A percentile compares a stretch with the other conserved stretches of the same genome.
Conservation (phyloP, 2,797 vertebrate species). For the Girardinus metallicus region DNA sequence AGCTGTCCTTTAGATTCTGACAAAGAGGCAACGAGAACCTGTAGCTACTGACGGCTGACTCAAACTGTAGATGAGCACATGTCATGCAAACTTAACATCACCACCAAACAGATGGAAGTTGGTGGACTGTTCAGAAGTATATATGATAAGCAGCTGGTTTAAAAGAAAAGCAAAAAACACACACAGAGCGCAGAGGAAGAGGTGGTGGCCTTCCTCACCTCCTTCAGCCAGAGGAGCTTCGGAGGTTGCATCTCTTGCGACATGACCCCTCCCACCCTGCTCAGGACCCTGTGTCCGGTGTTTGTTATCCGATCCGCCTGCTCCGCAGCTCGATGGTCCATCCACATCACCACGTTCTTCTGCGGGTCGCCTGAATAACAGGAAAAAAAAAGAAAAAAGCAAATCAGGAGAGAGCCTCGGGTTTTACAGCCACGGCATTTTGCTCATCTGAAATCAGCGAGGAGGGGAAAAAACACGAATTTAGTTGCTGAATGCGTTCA, state of each 20-base stretch:
- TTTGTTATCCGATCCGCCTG: slow-evolving; percentile 89
- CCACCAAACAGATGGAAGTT: background rate
- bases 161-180: slow-evolving; percentile 21
- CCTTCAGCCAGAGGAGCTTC: slow-evolving; percentile 96
- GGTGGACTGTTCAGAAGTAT: background rate
- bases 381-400: background rate
- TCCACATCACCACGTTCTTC: slow-evolving; percentile 95
- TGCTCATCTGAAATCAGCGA: background rate
- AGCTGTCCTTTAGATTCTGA: slow-evolving; percentile 81
- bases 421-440: background rate
- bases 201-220: slow-evolving; percentile 77
- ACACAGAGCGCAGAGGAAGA: slow-evolving; percentile 4
- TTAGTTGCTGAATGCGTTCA: background rate
- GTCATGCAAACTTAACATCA: background rate
- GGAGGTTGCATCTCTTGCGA: slow-evolving; percentile 98
- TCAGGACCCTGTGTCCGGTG: slow-evolving; percentile 83
- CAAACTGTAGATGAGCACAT: background rate
- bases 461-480: background rate
- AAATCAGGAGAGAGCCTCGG: background rate
- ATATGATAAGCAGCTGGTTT: slow-evolving; percentile 9
- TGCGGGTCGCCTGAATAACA: slow-evolving; percentile 76
- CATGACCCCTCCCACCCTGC: slow-evolving; percentile 90
- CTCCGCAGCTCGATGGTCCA: slow-evolving; percentile 92
- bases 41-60: background rate
- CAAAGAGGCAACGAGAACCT: background rate